A percentile compares a stretch with the other conserved stretches of the same genome.
Evolutionary conservation across 2,888 invertebrate genomes (phyloP).

Genomic region (Acanthosepion esculentum): DNA sequence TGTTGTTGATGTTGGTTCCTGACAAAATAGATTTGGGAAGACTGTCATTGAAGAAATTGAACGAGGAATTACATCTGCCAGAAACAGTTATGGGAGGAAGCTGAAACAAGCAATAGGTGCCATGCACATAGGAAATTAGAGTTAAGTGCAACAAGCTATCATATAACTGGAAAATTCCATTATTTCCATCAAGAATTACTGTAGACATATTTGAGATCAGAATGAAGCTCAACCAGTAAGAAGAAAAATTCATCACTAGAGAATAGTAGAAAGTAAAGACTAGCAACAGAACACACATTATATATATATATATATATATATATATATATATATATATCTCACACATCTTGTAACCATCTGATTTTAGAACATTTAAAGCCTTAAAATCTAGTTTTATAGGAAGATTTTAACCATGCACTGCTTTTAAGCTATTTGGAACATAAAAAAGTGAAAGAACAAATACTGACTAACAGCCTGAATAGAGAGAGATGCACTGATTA

Average conservation of each 20-base stretch:
- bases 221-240: too few species aligned
- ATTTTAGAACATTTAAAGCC: neutral
- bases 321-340: conserved; percentile 4
- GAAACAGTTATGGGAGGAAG: neutral
- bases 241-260: too few species aligned
- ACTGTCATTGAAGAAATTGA: neutral
- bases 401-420: neutral
- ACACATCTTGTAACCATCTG: neutral
- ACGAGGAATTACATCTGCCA: neutral
- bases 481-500: conserved; percentile 7
- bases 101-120: neutral
- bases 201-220: too few species aligned
- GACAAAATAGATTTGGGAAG: conserved; percentile 44
- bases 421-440: neutral
- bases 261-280: too few species aligned
- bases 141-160: neutral
- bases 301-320: neutral
- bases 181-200: neutral
- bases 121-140: neutral
- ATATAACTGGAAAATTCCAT: neutral
- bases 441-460: neutral
- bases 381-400: neutral
- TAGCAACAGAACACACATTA: neutral
- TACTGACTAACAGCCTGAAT: neutral
- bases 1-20: conserved; percentile 39